Percentiles rank a stretch among this genome's conserved stretches.
Evolutionary conservation across 2,797 vertebrate genomes (phyloP).

Genomic region (Malacoctenus gilli): DNA sequence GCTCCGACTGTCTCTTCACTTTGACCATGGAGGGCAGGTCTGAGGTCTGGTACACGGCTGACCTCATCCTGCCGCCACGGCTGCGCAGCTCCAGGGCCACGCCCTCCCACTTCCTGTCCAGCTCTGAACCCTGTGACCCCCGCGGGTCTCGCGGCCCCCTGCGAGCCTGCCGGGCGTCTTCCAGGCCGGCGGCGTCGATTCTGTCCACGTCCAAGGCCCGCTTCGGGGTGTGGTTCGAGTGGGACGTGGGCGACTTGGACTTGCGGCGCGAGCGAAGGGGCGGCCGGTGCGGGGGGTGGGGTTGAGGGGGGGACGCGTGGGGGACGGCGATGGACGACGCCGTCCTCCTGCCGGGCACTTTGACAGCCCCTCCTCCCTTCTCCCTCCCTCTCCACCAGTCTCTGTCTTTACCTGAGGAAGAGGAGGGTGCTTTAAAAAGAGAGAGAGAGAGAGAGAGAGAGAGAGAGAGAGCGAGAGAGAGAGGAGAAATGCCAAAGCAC

Average conservation of each 20-base stretch:
- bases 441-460: no score
- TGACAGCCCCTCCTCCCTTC: conserved; percentile 60
- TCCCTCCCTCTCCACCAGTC: conserved; percentile 66
- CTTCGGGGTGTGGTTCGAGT: conserved; percentile 66
- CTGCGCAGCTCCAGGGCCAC: conserved; percentile 79
- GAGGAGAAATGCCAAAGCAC: conserved; percentile 11
- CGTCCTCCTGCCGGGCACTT: conserved; percentile 64
- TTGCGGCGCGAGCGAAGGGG: conserved; percentile 67
- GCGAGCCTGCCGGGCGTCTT: conserved; percentile 19
- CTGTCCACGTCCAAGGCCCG: conserved; percentile 85
- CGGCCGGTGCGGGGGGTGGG: conserved; percentile 57
- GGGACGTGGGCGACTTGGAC: conserved; percentile 71
- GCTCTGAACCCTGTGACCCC: conserved; percentile 68
- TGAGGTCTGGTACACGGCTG: conserved; percentile 81
- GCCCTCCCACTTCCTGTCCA: conserved; percentile 81
- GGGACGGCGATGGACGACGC: conserved; percentile 51
- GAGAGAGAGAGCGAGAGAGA: background rate
- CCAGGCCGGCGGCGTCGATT: conserved; percentile 52
- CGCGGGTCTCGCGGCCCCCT: conserved; percentile 39
- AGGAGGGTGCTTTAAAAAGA: conserved; percentile 52
- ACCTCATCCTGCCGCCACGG: conserved; percentile 83
- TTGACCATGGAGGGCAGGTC: conserved; percentile 78
- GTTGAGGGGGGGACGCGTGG: conserved; percentile 41
- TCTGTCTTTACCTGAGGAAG: conserved; percentile 74
- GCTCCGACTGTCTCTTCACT: conserved; percentile 66